Base-by-base conservation (phyloP, 2,888 invertebrate species). In the Penaeus monodon region DNA sequence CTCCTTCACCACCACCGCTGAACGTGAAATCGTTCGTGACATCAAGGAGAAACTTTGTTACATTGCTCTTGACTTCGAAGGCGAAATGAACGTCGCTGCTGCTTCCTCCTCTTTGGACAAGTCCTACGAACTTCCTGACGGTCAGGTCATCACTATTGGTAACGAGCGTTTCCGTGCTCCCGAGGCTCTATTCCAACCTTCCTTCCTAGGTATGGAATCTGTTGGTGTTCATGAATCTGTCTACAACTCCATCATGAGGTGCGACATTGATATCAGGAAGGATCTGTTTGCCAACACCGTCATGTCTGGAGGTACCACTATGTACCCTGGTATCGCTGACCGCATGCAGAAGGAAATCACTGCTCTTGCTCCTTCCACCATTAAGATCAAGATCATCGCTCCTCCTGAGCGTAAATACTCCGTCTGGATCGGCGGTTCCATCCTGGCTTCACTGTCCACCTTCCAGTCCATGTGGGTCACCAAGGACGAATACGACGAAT, bases 261-360 rank as follows among this genome's bases (percentile, higher is more conserved):
- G 86, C 81, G 86, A 86, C 82, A 86, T n/a, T 82, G 86, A 86
- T 77, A 86, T 86, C 82, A 65, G 86, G 64, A 86, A 86, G 33
- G 86, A 86, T 74, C 73, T 86, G 44, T 86, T 74, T 78, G 86
- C 86, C 86, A 86, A 86, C 86, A 86, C 70, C 1, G 70, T 70
- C 33, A 94, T 97, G 92, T 97, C 97, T 90, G 97, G 97, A 91
- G 97, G 97, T 92, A 97, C 97, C 94, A 97, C 97, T 92, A 85
- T 89, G 88, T 89, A 88, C 81, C 85, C 87, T 77, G 89, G 89
- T 57, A 84, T 89, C 85, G 89, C 87, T 82, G 89, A 89, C 83
- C 84, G 89, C 57, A 85, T 89, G 88, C 89, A 89, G 88, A 88
- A 89, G 83, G 89, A 89, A 89, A 89, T 92, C 27, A 90, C 91